These are phyloP conservation scores for Malurus elegans DNA, from an alignment of 2,113 vertebrate species.

Conservation along the genomic window DNA sequence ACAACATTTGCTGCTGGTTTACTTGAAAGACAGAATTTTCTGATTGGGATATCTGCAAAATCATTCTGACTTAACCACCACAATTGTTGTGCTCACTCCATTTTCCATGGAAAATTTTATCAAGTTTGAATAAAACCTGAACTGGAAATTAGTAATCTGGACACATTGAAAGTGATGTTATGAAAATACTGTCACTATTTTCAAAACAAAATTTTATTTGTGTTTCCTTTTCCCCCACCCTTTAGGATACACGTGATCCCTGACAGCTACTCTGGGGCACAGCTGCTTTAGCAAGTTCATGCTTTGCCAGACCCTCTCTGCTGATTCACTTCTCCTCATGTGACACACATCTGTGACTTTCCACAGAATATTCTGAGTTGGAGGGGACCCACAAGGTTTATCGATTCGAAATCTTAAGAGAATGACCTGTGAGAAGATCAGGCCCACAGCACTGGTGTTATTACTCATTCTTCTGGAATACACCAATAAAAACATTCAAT, in stretches of 20 bases:
- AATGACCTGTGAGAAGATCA: not conserved
- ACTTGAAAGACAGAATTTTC: not conserved
- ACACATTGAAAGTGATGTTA: not conserved
- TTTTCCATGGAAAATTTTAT: not conserved
- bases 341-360: not conserved
- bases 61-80: not conserved
- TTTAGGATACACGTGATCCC: not conserved
- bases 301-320: not conserved
- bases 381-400: not conserved
- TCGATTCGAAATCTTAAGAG: not conserved
- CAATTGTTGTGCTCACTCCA: not conserved
- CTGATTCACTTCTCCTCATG: not conserved
- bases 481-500: fast-evolving
- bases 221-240: not conserved
- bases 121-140: not conserved
- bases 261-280: not conserved
- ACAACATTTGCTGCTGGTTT: not conserved
- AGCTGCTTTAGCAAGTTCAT: not conserved
- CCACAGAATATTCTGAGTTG: not conserved
- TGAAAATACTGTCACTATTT: not conserved
- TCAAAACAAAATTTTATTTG: not conserved
- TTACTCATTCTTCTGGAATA: not conserved
- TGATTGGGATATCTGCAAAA: not conserved
- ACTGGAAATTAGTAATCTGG: not conserved
- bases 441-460: not conserved